These are phyloP conservation scores for Azemiops feae DNA, from an alignment of 2,113 vertebrate species.

Conservation along the genomic window DNA sequence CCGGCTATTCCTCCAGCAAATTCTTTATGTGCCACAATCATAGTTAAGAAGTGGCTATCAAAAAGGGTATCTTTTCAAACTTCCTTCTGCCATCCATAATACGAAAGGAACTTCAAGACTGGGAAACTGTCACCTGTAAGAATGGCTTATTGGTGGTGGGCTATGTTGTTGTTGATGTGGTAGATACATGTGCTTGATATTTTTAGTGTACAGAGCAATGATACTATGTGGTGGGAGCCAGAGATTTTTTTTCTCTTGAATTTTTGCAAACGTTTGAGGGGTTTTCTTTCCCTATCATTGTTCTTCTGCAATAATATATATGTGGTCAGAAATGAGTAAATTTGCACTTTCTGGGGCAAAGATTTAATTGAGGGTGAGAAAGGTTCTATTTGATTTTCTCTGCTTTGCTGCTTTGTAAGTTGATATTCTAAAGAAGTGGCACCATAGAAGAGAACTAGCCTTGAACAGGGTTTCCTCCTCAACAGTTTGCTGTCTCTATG, in stretches of 20 bases:
- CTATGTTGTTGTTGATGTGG: background rate
- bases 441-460: background rate
- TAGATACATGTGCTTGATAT: background rate
- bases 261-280: background rate
- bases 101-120: background rate
- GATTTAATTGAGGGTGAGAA: background rate
- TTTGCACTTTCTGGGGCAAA: background rate
- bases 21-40: background rate
- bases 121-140: background rate
- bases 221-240: background rate
- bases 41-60: background rate
- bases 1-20: background rate
- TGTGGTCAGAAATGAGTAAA: background rate
- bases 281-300: background rate
- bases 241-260: background rate
- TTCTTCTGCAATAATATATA: background rate
- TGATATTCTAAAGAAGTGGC: background rate
- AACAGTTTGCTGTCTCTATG: background rate
- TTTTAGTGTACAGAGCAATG: background rate
- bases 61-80: background rate
- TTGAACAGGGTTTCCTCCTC: background rate
- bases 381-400: background rate
- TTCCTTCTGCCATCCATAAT: background rate
- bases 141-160: background rate
- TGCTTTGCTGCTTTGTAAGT: background rate